Percentiles rank a stretch among this genome's conserved stretches.
Evolutionary conservation across 2,113 vertebrate species (phyloP).

Genomic region (Thalassoma bifasciatum): DNA sequence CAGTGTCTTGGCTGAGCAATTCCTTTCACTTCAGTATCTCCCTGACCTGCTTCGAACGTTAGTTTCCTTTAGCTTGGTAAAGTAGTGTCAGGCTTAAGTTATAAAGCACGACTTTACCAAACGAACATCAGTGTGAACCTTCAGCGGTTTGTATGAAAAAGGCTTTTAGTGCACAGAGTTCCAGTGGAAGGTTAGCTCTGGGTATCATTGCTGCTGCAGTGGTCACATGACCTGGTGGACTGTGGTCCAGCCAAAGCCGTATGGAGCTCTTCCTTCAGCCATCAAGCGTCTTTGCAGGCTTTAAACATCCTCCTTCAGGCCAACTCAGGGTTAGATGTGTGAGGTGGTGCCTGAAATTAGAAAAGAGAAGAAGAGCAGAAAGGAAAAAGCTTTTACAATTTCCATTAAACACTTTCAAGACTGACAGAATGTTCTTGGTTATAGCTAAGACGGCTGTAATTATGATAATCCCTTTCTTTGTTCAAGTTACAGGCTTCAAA

Average conservation of each 20-base stretch:
- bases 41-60: slow-evolving; percentile 63
- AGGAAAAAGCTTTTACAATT: slow-evolving; percentile 24
- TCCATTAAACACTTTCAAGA: slow-evolving; percentile 19
- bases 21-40: slow-evolving; percentile 32
- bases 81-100: slow-evolving; percentile 56
- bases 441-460: slow-evolving; percentile 51
- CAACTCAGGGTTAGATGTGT: slow-evolving; percentile 68
- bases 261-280: slow-evolving; percentile 42
- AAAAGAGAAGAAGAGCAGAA: slow-evolving; percentile 1
- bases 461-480: slow-evolving; percentile 60
- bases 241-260: slow-evolving; percentile 45
- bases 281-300: slow-evolving; percentile 42
- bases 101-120: slow-evolving; percentile 50
- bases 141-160: slow-evolving; percentile 65
- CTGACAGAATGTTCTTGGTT: slow-evolving; percentile 36
- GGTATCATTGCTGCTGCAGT: slow-evolving; percentile 53
- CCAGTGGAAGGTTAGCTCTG: slow-evolving; percentile 62
- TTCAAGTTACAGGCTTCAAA: slow-evolving; percentile 45
- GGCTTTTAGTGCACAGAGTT: slow-evolving; percentile 74
- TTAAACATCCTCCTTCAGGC: slow-evolving; percentile 44
- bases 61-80: slow-evolving; percentile 71
- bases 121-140: slow-evolving; percentile 62
- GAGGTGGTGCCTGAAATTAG: slow-evolving; percentile 75
- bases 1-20: slow-evolving; percentile 74
- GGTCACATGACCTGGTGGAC: slow-evolving; percentile 30